Conservation (phyloP, 2,797 vertebrate species). For the Characodon lateralis region DNA sequence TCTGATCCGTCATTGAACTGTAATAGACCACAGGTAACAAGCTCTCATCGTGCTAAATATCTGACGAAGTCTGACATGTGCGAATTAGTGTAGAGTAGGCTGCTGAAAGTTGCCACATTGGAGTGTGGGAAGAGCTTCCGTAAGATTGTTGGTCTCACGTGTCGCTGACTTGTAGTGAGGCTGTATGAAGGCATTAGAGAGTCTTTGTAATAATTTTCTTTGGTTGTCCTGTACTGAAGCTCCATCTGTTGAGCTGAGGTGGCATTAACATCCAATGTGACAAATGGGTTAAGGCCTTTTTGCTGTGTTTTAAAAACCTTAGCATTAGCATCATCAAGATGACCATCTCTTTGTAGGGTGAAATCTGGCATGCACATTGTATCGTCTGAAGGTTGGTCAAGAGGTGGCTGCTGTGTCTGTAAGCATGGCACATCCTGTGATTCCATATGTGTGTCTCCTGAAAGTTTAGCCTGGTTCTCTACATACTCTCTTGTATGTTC, state of each 20-base stretch:
- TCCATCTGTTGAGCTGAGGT: constrained; percentile 2
- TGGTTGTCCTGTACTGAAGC: not conserved
- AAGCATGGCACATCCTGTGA: not conserved
- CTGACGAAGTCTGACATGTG: not conserved
- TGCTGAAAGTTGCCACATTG: not conserved
- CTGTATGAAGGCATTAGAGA: not conserved
- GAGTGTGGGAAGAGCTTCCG: not conserved
- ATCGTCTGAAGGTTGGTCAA: constrained; percentile 1
- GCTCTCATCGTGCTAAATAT: not conserved
- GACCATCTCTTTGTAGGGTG: not conserved
- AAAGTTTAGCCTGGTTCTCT: not conserved
- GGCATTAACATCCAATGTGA: not conserved
- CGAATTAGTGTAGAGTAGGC: not conserved
- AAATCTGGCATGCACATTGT: not conserved
- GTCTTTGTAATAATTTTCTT: not conserved
- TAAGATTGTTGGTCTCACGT: not conserved
- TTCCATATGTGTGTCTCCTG: not conserved
- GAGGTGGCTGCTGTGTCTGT: not conserved
- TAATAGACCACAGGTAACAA: constrained; percentile 33
- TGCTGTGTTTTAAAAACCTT: not conserved
- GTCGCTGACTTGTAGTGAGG: not conserved
- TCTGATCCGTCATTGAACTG: constrained; percentile 49
- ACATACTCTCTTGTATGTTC: not conserved
- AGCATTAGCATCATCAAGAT: not conserved
- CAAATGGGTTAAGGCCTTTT: not conserved